Base-by-base conservation (phyloP, 2,797 vertebrate species). In the Craterocephalus amniculus region DNA sequence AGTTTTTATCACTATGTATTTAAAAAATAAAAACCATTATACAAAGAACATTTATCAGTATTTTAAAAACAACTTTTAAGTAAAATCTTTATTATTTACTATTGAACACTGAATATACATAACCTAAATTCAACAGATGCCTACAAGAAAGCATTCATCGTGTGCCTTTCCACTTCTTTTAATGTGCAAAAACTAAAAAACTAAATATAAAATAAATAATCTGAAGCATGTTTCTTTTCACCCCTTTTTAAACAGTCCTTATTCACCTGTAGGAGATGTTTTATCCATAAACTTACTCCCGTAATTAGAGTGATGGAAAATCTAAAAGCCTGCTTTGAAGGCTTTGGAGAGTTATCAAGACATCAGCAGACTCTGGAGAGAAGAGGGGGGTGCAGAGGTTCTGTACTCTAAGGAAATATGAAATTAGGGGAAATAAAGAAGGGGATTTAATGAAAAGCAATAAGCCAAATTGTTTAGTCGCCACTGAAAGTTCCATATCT, bases 321-420 rank as follows among this genome's bases (percentile, higher is more conserved):
- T 89, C 83, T 82, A 72, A 74, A 67, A 84, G 88, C 87, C 86
- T 91, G 85, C 74, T 71, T 60, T 88, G 85, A 90, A 87, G 73
- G 88, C 83, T 89, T 84, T 89, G 85, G 85, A 89, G 81, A 76
- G 81, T 89, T 89, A 90, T 91, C 85, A 93, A 91, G 91, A 88
- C 87, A 89, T 90, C 88, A 88, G 86, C 78, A 80, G 80, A 78
- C 74, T 88, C 81, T 78, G 72, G 71, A 73, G 76, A 81, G 73
- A 54, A 58, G 27, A 65, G 67, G 61, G 57, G 48, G 52, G 48
- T 38, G 54, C 38, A 18, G 38, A 20, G 51, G 12, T 66, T 2
- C 22, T 29, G 16, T 40, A 16, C 14, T 16, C 4, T 43, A 43
- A 43, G 20, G 40, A 43, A 43, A 43, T 43, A 14, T 18, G 29